Evolutionary conservation across 2,113 vertebrate genomes (phyloP).

Genomic region (Furnarius figulus): DNA sequence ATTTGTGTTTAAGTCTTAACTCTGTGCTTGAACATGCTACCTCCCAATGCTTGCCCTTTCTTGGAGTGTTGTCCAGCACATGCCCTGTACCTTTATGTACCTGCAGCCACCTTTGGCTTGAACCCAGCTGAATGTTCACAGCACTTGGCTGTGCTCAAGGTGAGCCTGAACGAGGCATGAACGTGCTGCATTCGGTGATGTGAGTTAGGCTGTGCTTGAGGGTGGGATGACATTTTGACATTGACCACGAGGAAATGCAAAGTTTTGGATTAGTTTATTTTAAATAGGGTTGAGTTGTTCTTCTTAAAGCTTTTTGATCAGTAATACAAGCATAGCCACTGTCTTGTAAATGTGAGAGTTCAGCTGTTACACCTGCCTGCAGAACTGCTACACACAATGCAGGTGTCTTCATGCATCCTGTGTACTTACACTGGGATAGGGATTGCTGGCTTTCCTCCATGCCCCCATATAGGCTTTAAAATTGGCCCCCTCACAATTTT

Average conservation of each 20-base stretch:
- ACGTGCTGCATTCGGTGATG: neutral
- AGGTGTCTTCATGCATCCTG: neutral
- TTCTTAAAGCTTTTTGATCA: neutral
- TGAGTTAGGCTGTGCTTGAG: neutral
- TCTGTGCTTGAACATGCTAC: neutral
- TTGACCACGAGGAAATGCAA: neutral
- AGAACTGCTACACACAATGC: neutral
- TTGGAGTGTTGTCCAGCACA: neutral
- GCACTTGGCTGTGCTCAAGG: neutral
- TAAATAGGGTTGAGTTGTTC: neutral
- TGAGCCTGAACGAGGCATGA: neutral
- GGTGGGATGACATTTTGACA: neutral
- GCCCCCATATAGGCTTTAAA: neutral
- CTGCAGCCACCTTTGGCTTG: neutral
- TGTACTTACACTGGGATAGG: neutral
- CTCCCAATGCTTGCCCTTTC: neutral
- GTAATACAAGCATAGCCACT: neutral
- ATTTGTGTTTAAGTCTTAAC: neutral
- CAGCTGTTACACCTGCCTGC: rapidly evolving
- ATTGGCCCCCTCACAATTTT: neutral
- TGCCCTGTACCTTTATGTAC: neutral
- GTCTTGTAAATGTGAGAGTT: neutral
- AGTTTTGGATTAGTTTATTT: neutral
- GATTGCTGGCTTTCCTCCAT: neutral
- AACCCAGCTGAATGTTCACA: neutral